Evolutionary conservation across 2,888 invertebrate genomes (phyloP).

Genomic region (Ormyrus labotus): DNA sequence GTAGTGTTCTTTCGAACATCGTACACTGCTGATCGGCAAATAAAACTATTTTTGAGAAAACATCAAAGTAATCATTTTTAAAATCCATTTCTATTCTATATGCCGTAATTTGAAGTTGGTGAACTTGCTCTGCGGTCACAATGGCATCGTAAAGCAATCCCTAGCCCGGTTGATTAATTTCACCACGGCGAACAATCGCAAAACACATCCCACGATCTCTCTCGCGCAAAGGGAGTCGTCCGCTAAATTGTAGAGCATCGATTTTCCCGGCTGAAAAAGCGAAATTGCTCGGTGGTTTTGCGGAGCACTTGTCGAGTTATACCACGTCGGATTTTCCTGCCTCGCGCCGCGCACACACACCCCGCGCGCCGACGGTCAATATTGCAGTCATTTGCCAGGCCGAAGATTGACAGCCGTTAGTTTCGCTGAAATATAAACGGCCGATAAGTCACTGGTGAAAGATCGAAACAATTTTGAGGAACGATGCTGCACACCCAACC

Average conservation of each 20-base stretch:
- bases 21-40: too few species aligned
- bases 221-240: neutral
- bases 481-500: conserved; percentile 20
- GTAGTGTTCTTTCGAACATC: too few species aligned
- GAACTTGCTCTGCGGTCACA: neutral
- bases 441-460: conserved; percentile 46
- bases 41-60: too few species aligned
- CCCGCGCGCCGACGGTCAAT: conserved; percentile 29
- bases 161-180: neutral
- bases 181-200: neutral
- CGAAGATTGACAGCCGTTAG: conserved; percentile 53
- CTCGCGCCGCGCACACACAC: too few species aligned
- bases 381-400: conserved; percentile 44
- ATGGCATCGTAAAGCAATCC: conserved; percentile 1
- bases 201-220: neutral
- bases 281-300: conserved; percentile 15
- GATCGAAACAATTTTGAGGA: conserved; percentile 46
- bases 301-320: conserved; percentile 17
- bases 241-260: conserved; percentile 1
- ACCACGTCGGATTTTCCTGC: conserved; percentile 38
- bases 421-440: conserved; percentile 32
- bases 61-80: conserved; percentile 22
- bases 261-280: conserved; percentile 9
- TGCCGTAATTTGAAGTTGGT: neutral
- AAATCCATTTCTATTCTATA: neutral